A percentile compares a stretch with the other conserved stretches of the same genome.
phyloP scores from a whole-genome alignment of 92 coral and sea anemone species.

The Bergia puertoricense region DNA sequence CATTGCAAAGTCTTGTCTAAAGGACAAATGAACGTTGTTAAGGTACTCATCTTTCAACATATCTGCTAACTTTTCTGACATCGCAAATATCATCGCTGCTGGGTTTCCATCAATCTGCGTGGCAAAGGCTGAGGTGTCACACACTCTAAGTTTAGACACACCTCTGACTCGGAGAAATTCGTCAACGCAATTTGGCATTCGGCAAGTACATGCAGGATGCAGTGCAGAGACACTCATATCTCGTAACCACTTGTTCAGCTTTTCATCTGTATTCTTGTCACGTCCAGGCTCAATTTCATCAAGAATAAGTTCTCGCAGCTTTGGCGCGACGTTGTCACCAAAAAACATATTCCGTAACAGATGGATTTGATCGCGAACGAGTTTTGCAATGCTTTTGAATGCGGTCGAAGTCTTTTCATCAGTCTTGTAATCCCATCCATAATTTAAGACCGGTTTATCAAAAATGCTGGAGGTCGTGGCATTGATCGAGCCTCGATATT shows the following conservation, averaged over 20 bases:
- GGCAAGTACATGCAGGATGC: constrained; percentile 59
- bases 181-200: constrained; percentile 57
- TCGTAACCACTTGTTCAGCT: constrained; percentile 51
- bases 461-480: constrained; percentile 43
- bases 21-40: constrained; percentile 8
- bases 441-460: constrained; percentile 53
- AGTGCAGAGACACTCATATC: constrained; percentile 54
- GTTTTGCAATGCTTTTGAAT: constrained; percentile 41
- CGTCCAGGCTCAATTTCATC: constrained; percentile 55
- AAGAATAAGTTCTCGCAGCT: constrained; percentile 31
- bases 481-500: constrained; percentile 50
- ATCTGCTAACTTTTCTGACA: constrained; percentile 59
- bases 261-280: constrained; percentile 45
- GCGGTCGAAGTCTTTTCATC: constrained; percentile 38
- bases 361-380: constrained; percentile 52
- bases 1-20: constrained; percentile 19
- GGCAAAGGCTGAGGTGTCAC: constrained; percentile 59
- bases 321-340: constrained; percentile 34
- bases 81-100: constrained; percentile 50
- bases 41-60: constrained; percentile 41
- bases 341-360: constrained; percentile 53
- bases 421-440: constrained; percentile 55
- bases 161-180: constrained; percentile 40
- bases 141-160: constrained; percentile 47
- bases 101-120: constrained; percentile 63